A percentile compares a stretch with the other conserved stretches of the same genome.
Evolutionary conservation across 2,797 vertebrate genomes (phyloP).

Genomic region (Emydoidea blandingii): DNA sequence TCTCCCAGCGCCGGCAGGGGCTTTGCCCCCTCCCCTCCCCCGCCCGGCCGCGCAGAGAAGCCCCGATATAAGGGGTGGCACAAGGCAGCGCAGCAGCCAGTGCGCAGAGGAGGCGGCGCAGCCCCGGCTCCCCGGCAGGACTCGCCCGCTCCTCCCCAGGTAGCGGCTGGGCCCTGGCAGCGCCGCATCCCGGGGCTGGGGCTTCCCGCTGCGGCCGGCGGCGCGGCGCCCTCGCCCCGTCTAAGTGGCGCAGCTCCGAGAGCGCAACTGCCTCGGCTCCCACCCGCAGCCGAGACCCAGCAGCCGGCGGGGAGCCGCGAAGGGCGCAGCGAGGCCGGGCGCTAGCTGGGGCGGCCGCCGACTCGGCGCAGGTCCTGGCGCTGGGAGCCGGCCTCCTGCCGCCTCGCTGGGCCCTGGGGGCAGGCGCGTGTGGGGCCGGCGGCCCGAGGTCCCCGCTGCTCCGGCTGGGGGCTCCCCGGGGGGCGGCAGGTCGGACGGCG

Average conservation of each 20-base stretch:
- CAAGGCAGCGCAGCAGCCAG: neutral
- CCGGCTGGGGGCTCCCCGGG: neutral
- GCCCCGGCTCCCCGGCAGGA: neutral
- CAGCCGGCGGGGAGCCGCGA: too few species aligned
- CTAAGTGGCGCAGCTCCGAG: neutral
- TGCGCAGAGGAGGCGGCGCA: neutral
- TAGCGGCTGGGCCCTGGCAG: neutral
- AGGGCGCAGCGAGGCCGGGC: neutral
- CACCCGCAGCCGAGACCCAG: too few species aligned
- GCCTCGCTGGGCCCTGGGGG: too few species aligned
- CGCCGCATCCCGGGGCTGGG: too few species aligned
- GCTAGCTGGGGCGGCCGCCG: too few species aligned
- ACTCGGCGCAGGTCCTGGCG: neutral
- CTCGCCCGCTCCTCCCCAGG: neutral
- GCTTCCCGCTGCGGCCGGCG: too few species aligned
- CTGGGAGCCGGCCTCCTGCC: neutral
- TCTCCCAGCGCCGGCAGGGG: slow-evolving; percentile 62
- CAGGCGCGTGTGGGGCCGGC: too few species aligned
- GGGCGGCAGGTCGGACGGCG: slow-evolving; percentile 43
- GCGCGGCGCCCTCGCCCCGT: neutral
- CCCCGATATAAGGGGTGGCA: slow-evolving; percentile 69
- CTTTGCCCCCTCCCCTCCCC: slow-evolving; percentile 33
- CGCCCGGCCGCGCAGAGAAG: neutral
- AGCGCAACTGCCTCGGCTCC: too few species aligned
- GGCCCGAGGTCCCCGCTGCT: neutral